Evolutionary conservation across 2,113 vertebrate species (phyloP).

Genomic region (Desmodus rotundus): DNA sequence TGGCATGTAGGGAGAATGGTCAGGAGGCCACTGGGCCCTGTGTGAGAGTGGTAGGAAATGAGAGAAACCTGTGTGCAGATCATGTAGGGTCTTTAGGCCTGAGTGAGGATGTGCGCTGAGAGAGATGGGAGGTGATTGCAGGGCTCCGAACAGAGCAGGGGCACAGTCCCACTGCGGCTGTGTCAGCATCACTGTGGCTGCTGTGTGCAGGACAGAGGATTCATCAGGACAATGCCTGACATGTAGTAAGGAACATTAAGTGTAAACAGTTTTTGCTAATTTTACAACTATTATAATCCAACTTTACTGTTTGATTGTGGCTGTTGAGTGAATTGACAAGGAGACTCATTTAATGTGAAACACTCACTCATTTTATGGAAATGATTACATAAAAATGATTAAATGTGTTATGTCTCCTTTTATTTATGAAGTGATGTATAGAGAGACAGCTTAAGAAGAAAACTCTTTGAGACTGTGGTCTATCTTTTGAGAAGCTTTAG

Average conservation of each 20-base stretch:
- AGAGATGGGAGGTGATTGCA: background rate
- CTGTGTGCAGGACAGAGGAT: background rate
- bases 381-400: background rate
- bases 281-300: background rate
- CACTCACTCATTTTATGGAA: background rate
- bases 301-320: background rate
- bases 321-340: background rate
- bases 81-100: background rate
- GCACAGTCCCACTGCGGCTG: background rate
- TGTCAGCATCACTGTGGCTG: background rate
- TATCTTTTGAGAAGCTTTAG: background rate
- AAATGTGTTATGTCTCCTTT: background rate
- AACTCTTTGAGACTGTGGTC: background rate
- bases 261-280: background rate
- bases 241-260: background rate
- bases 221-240: background rate
- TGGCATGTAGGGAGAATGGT: background rate
- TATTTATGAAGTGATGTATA: background rate
- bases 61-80: background rate
- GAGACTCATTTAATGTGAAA: background rate
- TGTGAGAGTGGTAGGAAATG: background rate
- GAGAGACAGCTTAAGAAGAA: background rate
- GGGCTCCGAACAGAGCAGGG: background rate
- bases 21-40: background rate
- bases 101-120: background rate